phyloP scores from a whole-genome alignment of 2,888 invertebrate species.

The Cerastis rubricosa region DNA sequence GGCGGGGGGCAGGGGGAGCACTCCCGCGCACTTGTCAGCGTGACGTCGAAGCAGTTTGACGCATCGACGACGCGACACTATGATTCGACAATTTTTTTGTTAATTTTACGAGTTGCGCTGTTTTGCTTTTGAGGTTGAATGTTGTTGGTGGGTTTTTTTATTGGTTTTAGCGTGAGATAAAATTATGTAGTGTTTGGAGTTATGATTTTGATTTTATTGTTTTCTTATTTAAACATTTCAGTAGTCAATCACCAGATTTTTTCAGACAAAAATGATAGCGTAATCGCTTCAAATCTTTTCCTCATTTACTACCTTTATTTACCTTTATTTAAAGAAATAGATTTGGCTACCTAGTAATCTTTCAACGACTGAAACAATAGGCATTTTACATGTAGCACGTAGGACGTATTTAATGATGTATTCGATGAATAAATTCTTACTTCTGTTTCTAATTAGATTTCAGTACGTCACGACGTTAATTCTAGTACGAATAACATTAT shows the following conservation, averaged over 20 bases:
- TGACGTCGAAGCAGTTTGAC: slow-evolving; percentile 77
- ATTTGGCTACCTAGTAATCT: background rate
- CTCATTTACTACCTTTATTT: background rate
- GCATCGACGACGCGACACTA: slow-evolving; percentile 68
- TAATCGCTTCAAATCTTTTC: background rate
- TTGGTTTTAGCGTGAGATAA: background rate
- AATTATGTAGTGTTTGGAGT: background rate
- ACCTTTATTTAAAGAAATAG: background rate
- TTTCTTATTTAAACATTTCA: slow-evolving; percentile 5
- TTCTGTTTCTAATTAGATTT: slow-evolving; percentile 4
- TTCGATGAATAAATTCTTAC: background rate
- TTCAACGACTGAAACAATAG: slow-evolving; percentile 17
- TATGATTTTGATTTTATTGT: background rate
- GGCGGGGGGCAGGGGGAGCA: slow-evolving; percentile 77
- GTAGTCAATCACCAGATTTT: background rate
- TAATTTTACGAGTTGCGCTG: slow-evolving; percentile 40
- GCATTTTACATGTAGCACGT: background rate
- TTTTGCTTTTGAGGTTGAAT: slow-evolving; percentile 18
- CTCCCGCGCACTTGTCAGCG: slow-evolving; percentile 85
- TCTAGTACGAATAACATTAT: background rate
- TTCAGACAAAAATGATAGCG: background rate
- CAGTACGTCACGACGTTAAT: background rate
- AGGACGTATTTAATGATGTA: background rate
- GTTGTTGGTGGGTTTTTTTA: slow-evolving; percentile 1
- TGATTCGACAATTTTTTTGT: slow-evolving; percentile 68